Percentiles rank a stretch among this genome's conserved stretches.
phyloP scores from a whole-genome alignment of 2,113 vertebrate species.

The Poecilia latipinna region DNA sequence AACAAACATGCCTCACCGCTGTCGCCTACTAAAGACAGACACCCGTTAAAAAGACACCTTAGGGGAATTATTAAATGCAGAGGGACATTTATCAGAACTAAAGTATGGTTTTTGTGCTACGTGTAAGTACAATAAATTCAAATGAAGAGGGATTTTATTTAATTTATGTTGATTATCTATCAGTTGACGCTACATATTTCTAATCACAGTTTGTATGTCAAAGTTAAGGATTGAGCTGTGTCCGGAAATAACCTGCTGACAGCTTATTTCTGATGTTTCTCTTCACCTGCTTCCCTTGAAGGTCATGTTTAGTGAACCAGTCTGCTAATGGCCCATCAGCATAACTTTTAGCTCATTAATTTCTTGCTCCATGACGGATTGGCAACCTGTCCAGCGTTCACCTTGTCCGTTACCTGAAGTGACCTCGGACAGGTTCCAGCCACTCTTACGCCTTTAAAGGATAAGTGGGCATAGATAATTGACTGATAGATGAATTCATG shows the following conservation, averaged over 20 bases:
- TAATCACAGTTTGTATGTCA: neutral
- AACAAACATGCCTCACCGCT: no score
- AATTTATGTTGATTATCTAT: no score
- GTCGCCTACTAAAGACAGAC: no score
- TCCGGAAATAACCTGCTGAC: neutral
- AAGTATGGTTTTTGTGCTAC: no score
- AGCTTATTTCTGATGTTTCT: neutral
- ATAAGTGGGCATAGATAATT: constrained; percentile 12
- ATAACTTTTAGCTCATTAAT: neutral
- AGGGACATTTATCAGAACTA: no score
- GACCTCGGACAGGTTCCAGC: neutral
- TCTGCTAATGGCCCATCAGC: neutral
- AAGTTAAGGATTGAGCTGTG: neutral
- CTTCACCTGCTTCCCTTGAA: neutral
- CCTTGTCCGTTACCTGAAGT: neutral
- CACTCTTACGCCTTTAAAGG: neutral
- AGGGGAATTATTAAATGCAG: no score
- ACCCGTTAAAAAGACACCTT: no score
- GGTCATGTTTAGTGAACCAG: neutral
- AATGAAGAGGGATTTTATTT: no score
- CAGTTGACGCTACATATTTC: no score
- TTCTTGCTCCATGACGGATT: neutral
- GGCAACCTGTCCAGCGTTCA: constrained; percentile 2
- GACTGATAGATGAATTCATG: neutral
- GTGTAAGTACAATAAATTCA: no score